These are phyloP conservation scores for Holotrichia oblita DNA, from an alignment of 1,140 invertebrate species.

Conservation along the genomic window DNA sequence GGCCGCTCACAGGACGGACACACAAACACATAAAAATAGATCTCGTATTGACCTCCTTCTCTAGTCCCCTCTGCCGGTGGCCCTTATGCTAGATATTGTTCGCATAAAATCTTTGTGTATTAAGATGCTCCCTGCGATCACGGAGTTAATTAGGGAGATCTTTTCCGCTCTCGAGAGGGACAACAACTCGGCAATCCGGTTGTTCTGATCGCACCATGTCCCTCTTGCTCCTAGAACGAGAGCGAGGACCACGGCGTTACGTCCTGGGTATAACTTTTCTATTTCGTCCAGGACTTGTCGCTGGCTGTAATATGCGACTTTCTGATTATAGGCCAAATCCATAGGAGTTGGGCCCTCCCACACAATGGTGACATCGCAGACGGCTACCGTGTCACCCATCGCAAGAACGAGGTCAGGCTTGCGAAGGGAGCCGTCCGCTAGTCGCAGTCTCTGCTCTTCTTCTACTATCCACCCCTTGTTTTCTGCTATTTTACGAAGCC, in stretches of 20 bases:
- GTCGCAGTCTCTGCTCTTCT: constrained; percentile 40
- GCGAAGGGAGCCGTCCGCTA: constrained; percentile 22
- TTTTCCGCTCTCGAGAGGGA: not conserved
- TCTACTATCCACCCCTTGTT: constrained; percentile 64
- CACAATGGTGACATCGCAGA: constrained; percentile 40
- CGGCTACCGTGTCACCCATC: constrained; percentile 3
- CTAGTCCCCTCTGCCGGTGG: not conserved
- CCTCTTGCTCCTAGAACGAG: too few relatives aligned
- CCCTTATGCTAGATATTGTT: not conserved
- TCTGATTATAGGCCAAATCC: constrained; percentile 1
- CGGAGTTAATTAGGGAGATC: not conserved
- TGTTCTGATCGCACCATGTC: constrained; percentile 4
- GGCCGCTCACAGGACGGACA: too few relatives aligned
- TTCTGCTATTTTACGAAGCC: constrained; percentile 65
- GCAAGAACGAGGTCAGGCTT: constrained; percentile 43
- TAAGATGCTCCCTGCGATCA: not conserved
- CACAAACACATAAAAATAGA: not conserved
- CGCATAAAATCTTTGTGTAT: constrained; percentile 24
- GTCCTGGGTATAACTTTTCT: not conserved
- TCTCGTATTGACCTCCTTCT: not conserved
- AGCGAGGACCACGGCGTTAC: not conserved
- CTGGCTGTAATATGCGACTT: constrained; percentile 18
- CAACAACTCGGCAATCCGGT: not conserved
- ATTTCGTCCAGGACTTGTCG: not conserved
- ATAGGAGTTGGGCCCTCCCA: constrained; percentile 39